These are phyloP conservation scores for Anguilla pacifica DNA, from an alignment of 2,797 vertebrate species.

Conservation along the genomic window DNA sequence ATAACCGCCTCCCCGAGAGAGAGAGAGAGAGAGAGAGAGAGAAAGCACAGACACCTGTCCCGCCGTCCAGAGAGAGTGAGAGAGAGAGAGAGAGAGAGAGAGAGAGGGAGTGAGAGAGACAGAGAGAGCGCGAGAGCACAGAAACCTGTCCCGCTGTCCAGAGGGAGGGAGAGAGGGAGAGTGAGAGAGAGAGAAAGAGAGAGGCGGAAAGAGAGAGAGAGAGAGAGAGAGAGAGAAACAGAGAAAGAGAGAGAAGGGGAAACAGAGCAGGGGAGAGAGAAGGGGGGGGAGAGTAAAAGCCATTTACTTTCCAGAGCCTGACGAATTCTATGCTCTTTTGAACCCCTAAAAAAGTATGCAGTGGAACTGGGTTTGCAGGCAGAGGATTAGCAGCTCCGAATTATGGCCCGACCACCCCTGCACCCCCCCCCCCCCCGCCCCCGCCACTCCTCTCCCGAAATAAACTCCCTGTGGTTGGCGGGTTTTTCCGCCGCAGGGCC, in stretches of 20 bases:
- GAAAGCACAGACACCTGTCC: too few relatives aligned
- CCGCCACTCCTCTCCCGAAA: neutral
- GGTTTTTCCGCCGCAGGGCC: neutral
- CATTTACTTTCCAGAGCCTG: neutral
- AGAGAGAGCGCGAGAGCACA: neutral
- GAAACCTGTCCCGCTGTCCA: neutral
- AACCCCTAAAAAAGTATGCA: neutral
- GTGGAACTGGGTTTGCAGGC: neutral
- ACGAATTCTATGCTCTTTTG: neutral
- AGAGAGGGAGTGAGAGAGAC: too few relatives aligned
- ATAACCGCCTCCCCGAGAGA: neutral
- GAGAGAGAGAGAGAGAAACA: neutral
- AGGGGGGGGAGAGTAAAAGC: neutral
- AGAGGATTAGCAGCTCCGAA: neutral
- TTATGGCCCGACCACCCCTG: neutral
- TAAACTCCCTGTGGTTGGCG: conserved; percentile 4
- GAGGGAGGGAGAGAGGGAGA: too few relatives aligned
- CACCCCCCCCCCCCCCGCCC: neutral
- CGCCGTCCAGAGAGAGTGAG: neutral
- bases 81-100: too few relatives aligned
- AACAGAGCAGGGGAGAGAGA: neutral
- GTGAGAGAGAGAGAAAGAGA: too few relatives aligned
- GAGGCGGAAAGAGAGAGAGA: too few relatives aligned
- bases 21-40: too few relatives aligned
- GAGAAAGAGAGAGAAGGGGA: neutral